These are phyloP conservation scores for Oreochromis mossambicus DNA, from an alignment of 2,797 vertebrate species.

Conservation along the genomic window DNA sequence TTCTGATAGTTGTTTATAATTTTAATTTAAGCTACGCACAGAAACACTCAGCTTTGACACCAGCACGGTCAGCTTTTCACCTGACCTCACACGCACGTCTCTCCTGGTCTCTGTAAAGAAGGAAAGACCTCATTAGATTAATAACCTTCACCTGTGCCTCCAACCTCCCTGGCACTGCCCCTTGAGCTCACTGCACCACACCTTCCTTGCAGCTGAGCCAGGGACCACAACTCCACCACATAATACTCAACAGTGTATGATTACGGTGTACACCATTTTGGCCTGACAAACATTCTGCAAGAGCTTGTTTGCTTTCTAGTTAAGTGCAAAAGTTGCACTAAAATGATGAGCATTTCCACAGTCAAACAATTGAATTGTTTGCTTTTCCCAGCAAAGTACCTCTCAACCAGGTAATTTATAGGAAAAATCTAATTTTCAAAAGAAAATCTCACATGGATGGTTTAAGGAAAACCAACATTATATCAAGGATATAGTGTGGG, in stretches of 20 bases:
- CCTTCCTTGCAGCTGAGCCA: not conserved
- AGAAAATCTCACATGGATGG: not conserved
- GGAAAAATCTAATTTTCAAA: not conserved
- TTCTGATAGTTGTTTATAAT: not conserved
- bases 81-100: not conserved
- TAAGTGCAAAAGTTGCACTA: not conserved
- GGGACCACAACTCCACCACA: not conserved
- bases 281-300: not conserved
- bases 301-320: not conserved
- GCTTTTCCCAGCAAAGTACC: not conserved
- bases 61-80: not conserved
- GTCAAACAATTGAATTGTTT: not conserved
- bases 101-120: not conserved
- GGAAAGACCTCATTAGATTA: not conserved
- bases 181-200: not conserved
- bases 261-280: not conserved
- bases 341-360: not conserved
- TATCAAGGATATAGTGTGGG: not conserved
- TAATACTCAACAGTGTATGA: not conserved
- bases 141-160: not conserved
- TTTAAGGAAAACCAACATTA: not conserved
- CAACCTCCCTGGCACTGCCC: not conserved
- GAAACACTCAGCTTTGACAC: not conserved
- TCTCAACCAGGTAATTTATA: not conserved
- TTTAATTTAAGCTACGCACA: not conserved